Conservation (phyloP, 2,113 vertebrate genomes). For the Dermatemys mawii region DNA sequence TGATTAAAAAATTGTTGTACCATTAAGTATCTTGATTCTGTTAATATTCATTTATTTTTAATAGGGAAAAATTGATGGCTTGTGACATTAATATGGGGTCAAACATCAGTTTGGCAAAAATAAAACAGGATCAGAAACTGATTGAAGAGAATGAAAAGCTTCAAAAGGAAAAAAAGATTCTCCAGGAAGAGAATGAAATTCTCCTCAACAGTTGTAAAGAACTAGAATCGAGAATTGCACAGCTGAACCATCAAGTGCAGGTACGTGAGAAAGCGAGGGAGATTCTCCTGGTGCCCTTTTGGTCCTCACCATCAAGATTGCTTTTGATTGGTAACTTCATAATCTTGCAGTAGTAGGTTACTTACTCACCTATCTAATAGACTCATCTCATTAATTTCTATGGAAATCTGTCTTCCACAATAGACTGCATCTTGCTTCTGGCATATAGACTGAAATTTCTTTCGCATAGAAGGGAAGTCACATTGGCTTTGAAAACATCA, state of each 20-base stretch:
- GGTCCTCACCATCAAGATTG: fast-evolving
- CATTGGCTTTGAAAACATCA: background rate
- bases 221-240: slow-evolving; percentile 68
- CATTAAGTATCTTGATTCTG: background rate
- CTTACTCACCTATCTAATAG: background rate
- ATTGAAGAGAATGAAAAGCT: slow-evolving; percentile 76
- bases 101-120: slow-evolving; percentile 52
- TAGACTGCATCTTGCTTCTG: background rate
- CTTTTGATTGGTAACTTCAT: background rate
- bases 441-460: background rate
- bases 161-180: slow-evolving; percentile 68
- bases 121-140: slow-evolving; percentile 68
- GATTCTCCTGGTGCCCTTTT: background rate
- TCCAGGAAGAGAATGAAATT: slow-evolving; percentile 60
- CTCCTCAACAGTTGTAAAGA: slow-evolving; percentile 62
- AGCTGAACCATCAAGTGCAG: slow-evolving; percentile 71
- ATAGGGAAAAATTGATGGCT: slow-evolving; percentile 56
- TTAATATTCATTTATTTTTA: slow-evolving; percentile 6
- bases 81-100: slow-evolving; percentile 42
- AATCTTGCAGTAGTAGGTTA: fast-evolving
- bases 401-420: background rate
- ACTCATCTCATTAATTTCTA: background rate
- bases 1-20: background rate
- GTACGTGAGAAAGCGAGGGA: slow-evolving; percentile 17
- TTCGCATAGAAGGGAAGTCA: background rate